Conservation (phyloP, 2,797 vertebrate genomes). For the Choloepus didactylus region DNA sequence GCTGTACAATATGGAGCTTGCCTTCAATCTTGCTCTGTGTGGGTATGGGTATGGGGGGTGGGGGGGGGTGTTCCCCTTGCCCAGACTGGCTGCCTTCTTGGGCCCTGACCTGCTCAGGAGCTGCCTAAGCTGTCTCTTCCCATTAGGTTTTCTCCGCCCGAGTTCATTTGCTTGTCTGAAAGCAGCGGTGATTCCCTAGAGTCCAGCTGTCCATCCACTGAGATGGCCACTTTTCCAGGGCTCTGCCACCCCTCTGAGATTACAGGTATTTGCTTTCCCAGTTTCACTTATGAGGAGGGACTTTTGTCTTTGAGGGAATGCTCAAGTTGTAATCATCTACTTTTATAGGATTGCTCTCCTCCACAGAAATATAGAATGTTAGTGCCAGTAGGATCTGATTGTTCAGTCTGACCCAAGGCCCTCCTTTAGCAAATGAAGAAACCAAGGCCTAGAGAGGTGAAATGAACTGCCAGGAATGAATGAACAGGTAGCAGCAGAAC, state of each 20-base stretch:
- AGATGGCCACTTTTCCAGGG: conserved; percentile 54
- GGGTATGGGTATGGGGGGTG: no score
- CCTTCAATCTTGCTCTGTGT: not conserved
- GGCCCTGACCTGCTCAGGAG: conserved; percentile 21
- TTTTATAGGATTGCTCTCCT: conserved; percentile 52
- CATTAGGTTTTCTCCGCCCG: conserved; percentile 14
- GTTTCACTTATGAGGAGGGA: conserved; percentile 56
- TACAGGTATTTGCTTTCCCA: conserved; percentile 58
- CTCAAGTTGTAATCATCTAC: conserved; percentile 55
- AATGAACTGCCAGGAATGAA: not conserved
- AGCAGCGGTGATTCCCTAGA: conserved; percentile 42
- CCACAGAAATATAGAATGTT: not conserved
- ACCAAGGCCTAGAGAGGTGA: not conserved
- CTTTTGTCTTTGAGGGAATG: conserved; percentile 61
- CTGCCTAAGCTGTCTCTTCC: conserved; percentile 35
- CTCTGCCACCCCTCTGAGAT: conserved; percentile 51
- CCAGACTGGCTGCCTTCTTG: not conserved
- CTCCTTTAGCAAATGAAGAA: not conserved
- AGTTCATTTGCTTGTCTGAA: conserved; percentile 55
- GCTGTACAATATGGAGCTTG: not conserved
- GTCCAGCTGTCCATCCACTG: not conserved
- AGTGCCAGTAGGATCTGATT: not conserved
- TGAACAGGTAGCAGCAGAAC: not conserved
- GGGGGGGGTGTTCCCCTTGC: not conserved
- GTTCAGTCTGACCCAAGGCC: not conserved